Conservation (phyloP, 2,113 vertebrate species). For the Sardina pilchardus region DNA sequence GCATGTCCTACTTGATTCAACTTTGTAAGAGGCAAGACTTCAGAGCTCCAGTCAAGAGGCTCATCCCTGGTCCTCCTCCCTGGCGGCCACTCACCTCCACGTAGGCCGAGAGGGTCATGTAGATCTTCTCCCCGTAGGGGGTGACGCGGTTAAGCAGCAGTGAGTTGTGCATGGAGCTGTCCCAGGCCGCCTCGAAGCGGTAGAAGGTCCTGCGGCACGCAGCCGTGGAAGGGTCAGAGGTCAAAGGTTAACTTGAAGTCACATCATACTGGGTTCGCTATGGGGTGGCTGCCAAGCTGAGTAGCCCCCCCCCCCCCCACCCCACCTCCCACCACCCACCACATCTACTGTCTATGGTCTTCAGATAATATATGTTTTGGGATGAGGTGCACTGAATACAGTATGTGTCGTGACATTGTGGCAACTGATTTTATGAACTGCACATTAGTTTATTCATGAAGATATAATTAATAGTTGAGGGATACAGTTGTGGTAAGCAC, state of each 20-base stretch:
- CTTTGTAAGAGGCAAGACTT: background rate
- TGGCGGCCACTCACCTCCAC: constrained; percentile 79
- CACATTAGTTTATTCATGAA: background rate
- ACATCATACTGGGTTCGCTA: background rate
- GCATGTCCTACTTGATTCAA: background rate
- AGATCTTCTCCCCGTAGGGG: constrained; percentile 95
- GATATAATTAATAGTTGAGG: background rate
- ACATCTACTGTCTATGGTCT: background rate
- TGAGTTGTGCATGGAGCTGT: constrained; percentile 99
- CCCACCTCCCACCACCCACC: background rate
- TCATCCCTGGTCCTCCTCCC: background rate
- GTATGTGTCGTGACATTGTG: background rate
- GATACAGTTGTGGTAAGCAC: background rate
- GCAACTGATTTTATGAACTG: background rate
- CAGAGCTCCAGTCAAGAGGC: background rate
- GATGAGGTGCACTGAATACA: background rate
- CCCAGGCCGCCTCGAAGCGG: constrained; percentile 94
- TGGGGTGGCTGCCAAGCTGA: background rate
- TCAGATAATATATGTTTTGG: background rate
- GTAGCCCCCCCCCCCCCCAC: background rate
- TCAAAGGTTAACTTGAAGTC: constrained; percentile 38
- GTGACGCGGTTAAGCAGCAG: constrained; percentile 94
- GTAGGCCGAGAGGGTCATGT: constrained; percentile 95
- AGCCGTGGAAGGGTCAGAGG: constrained; percentile 24
- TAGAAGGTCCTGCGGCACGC: constrained; percentile 83